These are phyloP conservation scores for Drosophila sturtevanti DNA, from an alignment of 1,140 invertebrate species.

Conservation along the genomic window DNA sequence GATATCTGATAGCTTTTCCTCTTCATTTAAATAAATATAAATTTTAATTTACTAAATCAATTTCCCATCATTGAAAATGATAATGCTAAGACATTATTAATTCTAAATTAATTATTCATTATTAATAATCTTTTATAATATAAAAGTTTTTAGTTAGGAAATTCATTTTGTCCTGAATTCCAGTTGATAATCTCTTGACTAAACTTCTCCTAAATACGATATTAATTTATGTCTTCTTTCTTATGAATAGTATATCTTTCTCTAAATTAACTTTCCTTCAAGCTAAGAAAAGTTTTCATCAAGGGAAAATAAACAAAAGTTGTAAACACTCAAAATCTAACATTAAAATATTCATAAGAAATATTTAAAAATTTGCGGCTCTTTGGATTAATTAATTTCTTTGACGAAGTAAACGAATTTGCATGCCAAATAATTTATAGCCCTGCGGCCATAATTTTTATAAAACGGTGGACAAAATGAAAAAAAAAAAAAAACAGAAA, in stretches of 20 bases:
- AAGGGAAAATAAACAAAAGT: neutral
- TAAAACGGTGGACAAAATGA: slow-evolving; percentile 36
- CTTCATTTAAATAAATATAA: too few species aligned
- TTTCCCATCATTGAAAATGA: too few species aligned
- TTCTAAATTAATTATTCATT: too few species aligned
- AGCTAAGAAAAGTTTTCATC: neutral
- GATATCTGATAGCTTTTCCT: too few species aligned
- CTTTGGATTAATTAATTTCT: slow-evolving; percentile 57
- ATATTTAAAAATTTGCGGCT: slow-evolving; percentile 31
- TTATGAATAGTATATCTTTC: neutral
- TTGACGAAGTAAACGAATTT: slow-evolving; percentile 39
- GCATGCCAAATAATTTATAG: slow-evolving; percentile 55
- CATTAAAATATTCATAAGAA: slow-evolving; percentile 31
- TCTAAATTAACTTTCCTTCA: neutral
- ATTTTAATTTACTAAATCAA: too few species aligned
- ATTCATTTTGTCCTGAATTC: too few species aligned
- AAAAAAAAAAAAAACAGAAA: slow-evolving; percentile 6
- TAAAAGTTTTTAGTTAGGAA: too few species aligned
- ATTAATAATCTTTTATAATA: too few species aligned
- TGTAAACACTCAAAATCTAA: slow-evolving; percentile 10
- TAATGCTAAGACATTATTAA: too few species aligned
- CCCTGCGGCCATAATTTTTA: slow-evolving; percentile 44
- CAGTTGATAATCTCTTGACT: neutral
- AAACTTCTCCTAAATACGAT: neutral
- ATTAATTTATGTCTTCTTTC: neutral